Evolutionary conservation across 2,113 vertebrate species (phyloP).

Genomic region (Chloebia gouldiae): DNA sequence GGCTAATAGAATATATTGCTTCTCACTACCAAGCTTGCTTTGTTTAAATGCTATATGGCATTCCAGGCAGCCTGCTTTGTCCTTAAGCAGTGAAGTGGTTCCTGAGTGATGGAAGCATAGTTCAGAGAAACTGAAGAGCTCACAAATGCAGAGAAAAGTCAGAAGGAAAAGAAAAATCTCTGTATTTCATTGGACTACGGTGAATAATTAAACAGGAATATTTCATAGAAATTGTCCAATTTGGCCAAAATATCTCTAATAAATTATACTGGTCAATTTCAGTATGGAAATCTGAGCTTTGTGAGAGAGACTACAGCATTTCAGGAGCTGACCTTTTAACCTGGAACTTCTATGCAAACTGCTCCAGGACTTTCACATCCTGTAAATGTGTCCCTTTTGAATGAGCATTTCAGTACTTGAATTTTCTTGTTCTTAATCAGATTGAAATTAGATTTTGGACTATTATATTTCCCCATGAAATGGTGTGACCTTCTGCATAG

Average conservation of each 20-base stretch:
- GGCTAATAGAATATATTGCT: neutral
- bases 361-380: neutral
- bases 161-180: neutral
- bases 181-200: neutral
- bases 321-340: conserved; percentile 32
- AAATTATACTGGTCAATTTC: neutral
- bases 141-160: neutral
- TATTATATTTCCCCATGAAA: neutral
- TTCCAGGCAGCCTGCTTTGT: neutral
- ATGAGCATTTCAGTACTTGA: neutral
- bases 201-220: neutral
- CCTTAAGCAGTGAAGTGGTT: neutral
- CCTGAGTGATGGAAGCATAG: neutral
- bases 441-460: conserved; percentile 19
- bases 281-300: neutral
- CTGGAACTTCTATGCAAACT: neutral
- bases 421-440: conserved; percentile 7
- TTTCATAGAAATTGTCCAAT: neutral
- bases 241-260: neutral
- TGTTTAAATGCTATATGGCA: neutral
- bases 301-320: neutral
- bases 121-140: neutral
- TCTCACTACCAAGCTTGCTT: neutral
- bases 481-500: neutral
- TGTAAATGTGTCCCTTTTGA: neutral